Base-by-base conservation (phyloP, 2,888 invertebrate genomes). In the Orthosia gracilis region DNA sequence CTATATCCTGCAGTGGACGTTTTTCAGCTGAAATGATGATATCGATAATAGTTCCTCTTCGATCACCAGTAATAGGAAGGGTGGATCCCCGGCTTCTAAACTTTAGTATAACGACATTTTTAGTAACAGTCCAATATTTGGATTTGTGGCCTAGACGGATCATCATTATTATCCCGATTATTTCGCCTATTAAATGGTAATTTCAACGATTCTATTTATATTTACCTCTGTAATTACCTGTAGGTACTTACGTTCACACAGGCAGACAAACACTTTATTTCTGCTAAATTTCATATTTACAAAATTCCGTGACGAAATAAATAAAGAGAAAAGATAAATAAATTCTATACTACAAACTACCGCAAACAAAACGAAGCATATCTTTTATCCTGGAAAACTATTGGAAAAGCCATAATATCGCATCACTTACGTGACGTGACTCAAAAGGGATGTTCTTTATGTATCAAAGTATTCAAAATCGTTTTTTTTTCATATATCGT, bases 381-480 rank as follows among this genome's bases (percentile, higher is more conserved):
- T 63, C 57, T 74, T 69, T 74, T 78, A 59, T 26, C 26, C 49
- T 83, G 50, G 64, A 68, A 78, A 78, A 76, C 67, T 81, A 81
- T 81, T 79, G 80, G 83, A 58, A 70, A 67, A 69, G 54, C 70
- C 75, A 57, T 74, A 81, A 81, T 81, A 68, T 79, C 67, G 62
- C 74, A 74, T 83, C 68, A 21, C 69, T 70, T 81, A 81, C 80
- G 83, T 81, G 26, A 26, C 26, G 26, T 26, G 26, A 26, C 26
- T 26, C 26, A 26, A 26, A 26, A 2, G 26, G 26, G 26, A 26
- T 26, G 81, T 70, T 69, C 70, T 74, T 64, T 66, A 63, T 73
- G 64, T 79, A 69, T 81, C 81, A 81, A 81, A 83, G 80, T 68
- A 70, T 78, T 68, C 50, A 54, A 83, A 81, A 78, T 70, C 67